These are phyloP conservation scores for Eledone cirrhosa DNA, from an alignment of 2,888 invertebrate genomes.

Conservation along the genomic window DNA sequence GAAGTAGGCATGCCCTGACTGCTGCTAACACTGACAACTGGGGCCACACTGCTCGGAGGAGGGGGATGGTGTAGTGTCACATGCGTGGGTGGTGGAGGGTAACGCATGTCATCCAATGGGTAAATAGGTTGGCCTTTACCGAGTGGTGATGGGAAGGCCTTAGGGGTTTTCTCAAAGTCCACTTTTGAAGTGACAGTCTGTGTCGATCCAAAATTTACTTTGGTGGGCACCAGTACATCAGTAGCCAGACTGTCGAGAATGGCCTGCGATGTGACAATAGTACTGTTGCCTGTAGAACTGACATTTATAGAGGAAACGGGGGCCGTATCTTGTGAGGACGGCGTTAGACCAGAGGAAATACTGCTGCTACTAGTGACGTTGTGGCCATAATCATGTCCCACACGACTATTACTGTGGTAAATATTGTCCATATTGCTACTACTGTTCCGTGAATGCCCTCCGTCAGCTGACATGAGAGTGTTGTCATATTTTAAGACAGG, in stretches of 20 bases:
- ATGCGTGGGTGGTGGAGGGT: neutral
- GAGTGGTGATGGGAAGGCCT: constrained; percentile 7
- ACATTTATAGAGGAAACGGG: neutral
- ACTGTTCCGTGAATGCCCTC: neutral
- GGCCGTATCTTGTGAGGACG: neutral
- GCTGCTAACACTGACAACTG: no score
- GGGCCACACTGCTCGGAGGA: neutral
- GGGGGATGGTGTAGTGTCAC: constrained; percentile 5
- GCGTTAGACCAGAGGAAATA: neutral
- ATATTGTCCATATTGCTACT: neutral
- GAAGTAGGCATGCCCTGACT: neutral
- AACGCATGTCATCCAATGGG: neutral
- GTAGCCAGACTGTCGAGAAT: constrained; percentile 30
- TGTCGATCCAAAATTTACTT: neutral
- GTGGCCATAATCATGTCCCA: no score
- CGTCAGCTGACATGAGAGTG: neutral
- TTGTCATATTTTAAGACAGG: neutral
- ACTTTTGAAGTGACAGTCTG: constrained; percentile 14
- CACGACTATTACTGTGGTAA: neutral
- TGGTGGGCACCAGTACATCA: constrained; percentile 15
- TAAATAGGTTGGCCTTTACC: neutral
- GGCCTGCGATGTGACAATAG: constrained; percentile 29
- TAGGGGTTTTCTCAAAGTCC: neutral
- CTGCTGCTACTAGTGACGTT: no score
- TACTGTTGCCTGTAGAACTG: neutral